phyloP scores from a whole-genome alignment of 2,888 invertebrate species.

The Disparrhopalites patrizii region DNA sequence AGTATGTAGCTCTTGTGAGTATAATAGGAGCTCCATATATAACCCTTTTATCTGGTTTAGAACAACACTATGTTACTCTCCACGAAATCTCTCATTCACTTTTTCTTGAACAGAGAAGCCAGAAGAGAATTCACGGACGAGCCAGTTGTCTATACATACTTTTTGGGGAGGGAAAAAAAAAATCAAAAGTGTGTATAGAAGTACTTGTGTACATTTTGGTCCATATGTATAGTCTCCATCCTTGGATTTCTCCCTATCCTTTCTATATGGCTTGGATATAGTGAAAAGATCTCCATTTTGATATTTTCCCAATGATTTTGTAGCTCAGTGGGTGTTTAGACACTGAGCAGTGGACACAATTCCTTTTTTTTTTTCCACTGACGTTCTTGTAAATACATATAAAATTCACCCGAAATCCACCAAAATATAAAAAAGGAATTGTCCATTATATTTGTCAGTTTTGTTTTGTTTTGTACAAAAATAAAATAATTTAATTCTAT shows the following conservation, averaged over 20 bases:
- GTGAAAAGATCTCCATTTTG: constrained; percentile 22
- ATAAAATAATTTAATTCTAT: not conserved
- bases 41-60: no score
- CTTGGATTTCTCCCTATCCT: no score
- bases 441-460: no score
- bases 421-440: no score
- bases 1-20: no score
- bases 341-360: not conserved
- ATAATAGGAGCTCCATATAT: no score
- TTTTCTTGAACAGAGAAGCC: no score
- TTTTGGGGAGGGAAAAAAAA: not conserved
- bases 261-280: not conserved
- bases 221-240: no score
- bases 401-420: not conserved
- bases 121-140: no score
- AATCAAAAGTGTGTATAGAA: not conserved
- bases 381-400: not conserved
- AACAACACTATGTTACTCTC: no score
- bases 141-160: not conserved
- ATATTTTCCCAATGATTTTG: constrained; percentile 11
- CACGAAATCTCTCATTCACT: no score
- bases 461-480: not conserved
- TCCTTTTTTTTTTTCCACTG: not conserved
- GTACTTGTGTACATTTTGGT: no score
- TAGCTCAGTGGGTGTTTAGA: constrained; percentile 18